A percentile compares a stretch with the other conserved stretches of the same genome.
Conservation (phyloP, 1,140 invertebrate species). For the Lethrus apterus region DNA sequence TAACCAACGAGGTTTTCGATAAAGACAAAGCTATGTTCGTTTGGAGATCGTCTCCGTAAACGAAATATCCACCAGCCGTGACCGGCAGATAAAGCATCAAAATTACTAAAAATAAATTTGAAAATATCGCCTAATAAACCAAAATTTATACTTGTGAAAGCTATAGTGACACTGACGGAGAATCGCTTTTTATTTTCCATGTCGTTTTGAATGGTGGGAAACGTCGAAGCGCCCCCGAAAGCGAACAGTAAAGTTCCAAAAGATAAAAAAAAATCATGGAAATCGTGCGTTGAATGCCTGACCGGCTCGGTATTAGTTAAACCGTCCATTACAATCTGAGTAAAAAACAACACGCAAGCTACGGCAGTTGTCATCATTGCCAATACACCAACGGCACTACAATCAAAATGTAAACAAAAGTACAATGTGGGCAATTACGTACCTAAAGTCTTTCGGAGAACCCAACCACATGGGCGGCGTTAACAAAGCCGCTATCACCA, state of each 20-base stretch:
- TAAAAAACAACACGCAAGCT: constrained; percentile 52
- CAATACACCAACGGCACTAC: constrained; percentile 46
- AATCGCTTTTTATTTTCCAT: constrained; percentile 54
- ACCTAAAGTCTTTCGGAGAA: constrained; percentile 68
- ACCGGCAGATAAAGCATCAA: constrained; percentile 52
- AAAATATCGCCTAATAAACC: neutral
- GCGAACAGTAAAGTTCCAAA: constrained; percentile 60
- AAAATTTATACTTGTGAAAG: constrained; percentile 22
- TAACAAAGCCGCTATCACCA: constrained; percentile 53
- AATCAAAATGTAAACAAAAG: constrained; percentile 9
- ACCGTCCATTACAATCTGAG: constrained; percentile 48
- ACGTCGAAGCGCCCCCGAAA: constrained; percentile 59
- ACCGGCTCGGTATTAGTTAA: constrained; percentile 35
- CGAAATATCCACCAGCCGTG: constrained; percentile 48
- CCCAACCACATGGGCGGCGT: constrained; percentile 61
- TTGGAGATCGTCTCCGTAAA: constrained; percentile 50
- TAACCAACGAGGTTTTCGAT: constrained; percentile 42
- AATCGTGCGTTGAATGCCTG: constrained; percentile 31
- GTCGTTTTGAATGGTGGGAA: constrained; percentile 65
- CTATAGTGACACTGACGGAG: constrained; percentile 30
- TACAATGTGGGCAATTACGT: constrained; percentile 16
- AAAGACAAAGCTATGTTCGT: constrained; percentile 50
- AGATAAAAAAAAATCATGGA: constrained; percentile 52
- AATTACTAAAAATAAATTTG: constrained; percentile 45
- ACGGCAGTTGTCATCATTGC: constrained; percentile 50